Evolutionary conservation across 2,797 vertebrate species (phyloP), one percentile per base, ranked within the genome.

Genomic region (Taenioides sp.): DNA sequence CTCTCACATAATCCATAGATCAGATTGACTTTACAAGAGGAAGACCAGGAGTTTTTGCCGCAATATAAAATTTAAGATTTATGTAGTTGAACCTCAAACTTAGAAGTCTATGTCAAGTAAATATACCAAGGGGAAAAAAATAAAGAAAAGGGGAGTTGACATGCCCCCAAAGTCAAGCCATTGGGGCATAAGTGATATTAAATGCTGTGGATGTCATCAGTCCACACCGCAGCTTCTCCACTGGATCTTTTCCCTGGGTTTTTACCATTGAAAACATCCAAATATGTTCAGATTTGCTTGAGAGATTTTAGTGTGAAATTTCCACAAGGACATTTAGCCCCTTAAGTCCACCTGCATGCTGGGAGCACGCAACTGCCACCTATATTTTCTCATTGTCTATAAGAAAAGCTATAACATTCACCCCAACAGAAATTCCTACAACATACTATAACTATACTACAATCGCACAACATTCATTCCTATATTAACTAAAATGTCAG

Each of bases 1-100:
- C 73, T 81, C 79, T 80, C 58, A 66, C 62, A 75, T 84, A 86
- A 87, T 87, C 84, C 78, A 73, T 76, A 76, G 75, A 87, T 86
- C 74, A 84, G 68, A 81, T 83, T 73, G 68, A 54, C 63, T 74
- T 72, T 52, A 72, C 52, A 76, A 76, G 86, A 80, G 71, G 62
- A 78, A 81, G 77, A 78, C 70, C 74, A 59, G 28, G 58, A 69
- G 57, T 67, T 82, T 43, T 69, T 75, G 50, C 65, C 71, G 69
- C 20, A 69, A 74, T 66, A 60, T 78, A 79, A 69, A 81, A 72
- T 75, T 67, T 17, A 76, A 76, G 67, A 63, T 67, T 58, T 27
- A 63, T 61, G n/a, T 77, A 20, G 79, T 71, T 71, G 67, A 57
- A 77, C 67, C 28, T 25, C 68, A 63, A 75, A 80, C 73, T 82